Evolutionary conservation across 2,113 vertebrate species (phyloP), one percentile per base, ranked within the genome.

Genomic region (Panthera uncia): DNA sequence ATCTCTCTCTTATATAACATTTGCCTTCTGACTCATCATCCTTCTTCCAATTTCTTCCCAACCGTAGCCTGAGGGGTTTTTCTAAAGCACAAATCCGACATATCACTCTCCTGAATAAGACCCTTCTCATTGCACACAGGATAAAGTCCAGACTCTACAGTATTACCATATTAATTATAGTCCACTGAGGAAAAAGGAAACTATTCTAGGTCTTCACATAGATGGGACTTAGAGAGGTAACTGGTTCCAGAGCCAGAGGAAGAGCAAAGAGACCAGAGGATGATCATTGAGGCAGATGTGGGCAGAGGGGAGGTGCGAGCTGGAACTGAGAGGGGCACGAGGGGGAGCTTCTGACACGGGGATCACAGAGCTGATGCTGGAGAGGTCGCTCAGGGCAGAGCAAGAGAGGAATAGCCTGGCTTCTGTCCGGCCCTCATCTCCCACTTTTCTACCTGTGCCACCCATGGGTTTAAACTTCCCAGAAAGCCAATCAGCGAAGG

Each of bases 51-150:
- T 89, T 84, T 91, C 38, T 87, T 27, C 61, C 45, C 38, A 90
- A 2, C 4, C 45, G 23, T 78, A 94, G 83, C 84, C 63, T 63
- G 8, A 41, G 45, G 66, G 25, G 9, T 69, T 65, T 94, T 93
- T 96, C 79, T 93, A 89, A 94, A 71, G 63, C 18, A 83, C 55
- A 84, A 78, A 87, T 95, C 21, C 41, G 45, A 87, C 52, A 57
- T 18, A 81, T 52, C 27, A 14, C 14, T 93, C 41, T 80, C 16
- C 15, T 36, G 50, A n/a, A n/a, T 65, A 89, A 81, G 41, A 80
- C 13, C 76, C 16, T 97, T 57, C 78, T 41, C 65, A 65, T 0
- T 66, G 50, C 21, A 52, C 23, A 78, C 31, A 94, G 21, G 41
- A 41, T 57, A 82, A 84, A 80, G 57, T 65, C 65, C 4, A 89